Base-by-base conservation (phyloP, 2,113 vertebrate species). In the Pungitius pungitius region DNA sequence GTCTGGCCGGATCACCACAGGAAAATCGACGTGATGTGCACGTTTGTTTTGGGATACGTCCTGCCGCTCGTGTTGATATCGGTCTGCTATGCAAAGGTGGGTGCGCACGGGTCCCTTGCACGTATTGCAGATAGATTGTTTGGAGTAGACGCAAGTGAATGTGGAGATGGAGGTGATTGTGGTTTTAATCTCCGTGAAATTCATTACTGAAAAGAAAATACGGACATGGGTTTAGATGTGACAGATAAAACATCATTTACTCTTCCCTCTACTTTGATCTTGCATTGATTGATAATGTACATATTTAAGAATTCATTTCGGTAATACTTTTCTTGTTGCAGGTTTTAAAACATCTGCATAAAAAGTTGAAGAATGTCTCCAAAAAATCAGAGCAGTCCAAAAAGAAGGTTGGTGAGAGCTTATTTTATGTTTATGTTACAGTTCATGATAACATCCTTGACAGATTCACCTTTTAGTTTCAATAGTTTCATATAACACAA, bases 311-410 rank as follows among this genome's bases (percentile, higher is more conserved):
- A 54, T 35, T 1, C 15, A n/a, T 24, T 14, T 15, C 39, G 15
- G 37, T 27, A 7, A 26, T 6, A 3, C 6, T 18, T 60, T 54
- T 22, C 17, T 57, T 74, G 73, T 93, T 93, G 56, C 91, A 99
- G 97, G 96, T 99, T 78, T 94, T 99, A 85, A 97, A 95, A 62
- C 96, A 99, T 87, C 89, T 99, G 69, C 96, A 97, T 80, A 99
- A 96, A 91, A 99, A 99, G 73, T 85, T 96, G 88, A 96, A 91
- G 93, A 97, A 96, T 61, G 93, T 96, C 84, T 99, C 97, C 39
- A 99, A 96, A 93, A 99, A 98, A 78, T 98, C 97, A 3, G 96
- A 98, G 87, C 92, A 92, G 1, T 97, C 96, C 30, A 99, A 99
- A 91, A 98, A 95, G 90, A 99, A 98, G 95, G 97, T 99, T 91